These are phyloP conservation scores for Petrolisthes manimaculis DNA, from an alignment of 2,888 invertebrate species.

Conservation along the genomic window DNA sequence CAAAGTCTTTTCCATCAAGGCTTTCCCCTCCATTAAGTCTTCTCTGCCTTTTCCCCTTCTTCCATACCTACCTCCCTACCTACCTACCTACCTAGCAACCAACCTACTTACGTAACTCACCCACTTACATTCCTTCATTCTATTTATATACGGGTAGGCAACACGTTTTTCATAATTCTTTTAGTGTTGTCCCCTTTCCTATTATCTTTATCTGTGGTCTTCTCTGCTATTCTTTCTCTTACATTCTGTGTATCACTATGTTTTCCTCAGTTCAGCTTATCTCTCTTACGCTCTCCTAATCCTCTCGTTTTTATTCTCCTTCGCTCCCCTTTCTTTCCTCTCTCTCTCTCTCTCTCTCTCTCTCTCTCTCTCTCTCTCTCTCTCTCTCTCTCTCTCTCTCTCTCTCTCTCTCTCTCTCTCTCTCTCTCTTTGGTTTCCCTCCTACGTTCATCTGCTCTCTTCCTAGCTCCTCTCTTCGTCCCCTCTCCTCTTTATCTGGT, in stretches of 20 bases:
- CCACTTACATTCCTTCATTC: too few relatives aligned
- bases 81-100: too few relatives aligned
- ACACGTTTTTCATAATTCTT: too few relatives aligned
- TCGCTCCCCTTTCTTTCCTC: neutral
- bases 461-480: neutral
- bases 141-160: too few relatives aligned
- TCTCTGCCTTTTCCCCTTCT: too few relatives aligned
- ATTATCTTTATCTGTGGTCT: neutral
- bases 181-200: neutral
- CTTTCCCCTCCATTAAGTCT: too few relatives aligned
- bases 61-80: too few relatives aligned
- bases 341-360: slow-evolving; percentile 11
- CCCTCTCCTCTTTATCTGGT: neutral
- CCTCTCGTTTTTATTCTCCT: neutral
- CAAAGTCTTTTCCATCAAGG: too few relatives aligned
- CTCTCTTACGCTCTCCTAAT: neutral
- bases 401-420: neutral
- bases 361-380: neutral
- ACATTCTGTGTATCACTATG: neutral
- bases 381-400: slow-evolving; percentile 14
- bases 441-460: neutral
- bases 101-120: too few relatives aligned
- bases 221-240: neutral
- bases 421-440: too few relatives aligned
- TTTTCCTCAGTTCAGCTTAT: neutral